Conservation (phyloP, 2,797 vertebrate species). For the Anguilla anguilla region DNA sequence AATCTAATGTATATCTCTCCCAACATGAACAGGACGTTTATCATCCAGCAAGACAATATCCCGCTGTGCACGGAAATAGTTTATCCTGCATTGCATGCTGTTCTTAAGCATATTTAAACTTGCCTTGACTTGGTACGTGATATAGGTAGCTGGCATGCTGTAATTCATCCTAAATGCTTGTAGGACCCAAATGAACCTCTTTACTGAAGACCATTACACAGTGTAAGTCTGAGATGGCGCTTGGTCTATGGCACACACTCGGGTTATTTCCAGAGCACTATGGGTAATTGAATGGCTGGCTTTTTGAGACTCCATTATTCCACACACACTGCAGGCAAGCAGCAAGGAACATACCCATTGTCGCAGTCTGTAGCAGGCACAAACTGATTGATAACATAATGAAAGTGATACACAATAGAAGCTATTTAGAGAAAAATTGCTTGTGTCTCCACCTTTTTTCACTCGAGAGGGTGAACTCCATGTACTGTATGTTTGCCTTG, state of each 20-base stretch:
- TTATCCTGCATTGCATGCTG: not conserved
- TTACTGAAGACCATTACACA: conserved; percentile 65
- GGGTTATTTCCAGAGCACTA: conserved; percentile 44
- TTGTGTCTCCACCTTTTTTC: not conserved
- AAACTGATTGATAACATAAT: not conserved
- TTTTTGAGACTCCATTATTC: conserved; percentile 52
- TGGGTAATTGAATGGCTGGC: conserved; percentile 62
- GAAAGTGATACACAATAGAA: conserved; percentile 12
- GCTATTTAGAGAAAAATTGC: not conserved
- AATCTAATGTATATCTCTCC: conserved; percentile 70
- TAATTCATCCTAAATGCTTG: conserved; percentile 67
- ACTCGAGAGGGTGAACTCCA: not conserved
- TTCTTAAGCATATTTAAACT: conserved; percentile 59
- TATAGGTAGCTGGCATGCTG: conserved; percentile 45
- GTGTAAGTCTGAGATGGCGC: conserved; percentile 42
- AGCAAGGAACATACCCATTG: not conserved
- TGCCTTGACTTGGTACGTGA: conserved; percentile 58
- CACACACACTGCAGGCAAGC: conserved; percentile 44
- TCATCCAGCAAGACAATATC: conserved; percentile 50
- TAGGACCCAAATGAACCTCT: conserved; percentile 64
- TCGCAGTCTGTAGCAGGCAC: not conserved
- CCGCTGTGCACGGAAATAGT: not conserved
- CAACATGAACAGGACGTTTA: conserved; percentile 69
- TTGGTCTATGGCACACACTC: conserved; percentile 28
- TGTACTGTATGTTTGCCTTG: not conserved